phyloP scores from a whole-genome alignment of 2,797 vertebrate species.

The Enteromius mattozi region DNA sequence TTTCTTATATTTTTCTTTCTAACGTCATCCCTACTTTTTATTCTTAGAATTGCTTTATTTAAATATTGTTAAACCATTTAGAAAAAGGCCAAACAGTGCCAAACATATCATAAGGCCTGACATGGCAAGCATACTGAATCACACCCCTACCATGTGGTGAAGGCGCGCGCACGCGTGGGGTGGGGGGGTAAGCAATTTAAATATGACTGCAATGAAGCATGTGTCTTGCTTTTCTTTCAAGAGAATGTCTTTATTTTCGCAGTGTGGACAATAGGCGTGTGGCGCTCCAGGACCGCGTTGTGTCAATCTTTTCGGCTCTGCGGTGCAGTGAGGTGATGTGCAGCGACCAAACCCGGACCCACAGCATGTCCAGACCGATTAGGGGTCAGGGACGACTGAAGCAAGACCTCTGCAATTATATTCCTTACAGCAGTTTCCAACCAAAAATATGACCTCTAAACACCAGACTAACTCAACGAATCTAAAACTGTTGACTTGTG shows the following conservation, averaged over 20 bases:
- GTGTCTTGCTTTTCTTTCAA: conserved; percentile 50
- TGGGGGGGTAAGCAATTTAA: neutral
- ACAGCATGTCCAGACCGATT: conserved; percentile 57
- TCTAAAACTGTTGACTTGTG: neutral
- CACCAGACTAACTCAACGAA: neutral
- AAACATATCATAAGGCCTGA: conserved; percentile 36
- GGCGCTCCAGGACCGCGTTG: conserved; percentile 49
- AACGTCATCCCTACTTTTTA: neutral
- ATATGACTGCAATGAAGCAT: conserved; percentile 48
- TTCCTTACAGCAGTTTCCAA: conserved; percentile 27
- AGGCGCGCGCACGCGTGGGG: neutral
- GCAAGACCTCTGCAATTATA: conserved; percentile 55
- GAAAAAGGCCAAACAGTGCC: neutral
- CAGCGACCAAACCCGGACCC: conserved; percentile 47
- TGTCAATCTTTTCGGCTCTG: conserved; percentile 55
- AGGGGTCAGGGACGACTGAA: conserved; percentile 50
- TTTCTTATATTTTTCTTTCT: neutral
- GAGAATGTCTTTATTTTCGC: conserved; percentile 63
- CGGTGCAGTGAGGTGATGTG: conserved; percentile 45
- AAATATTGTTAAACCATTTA: neutral
- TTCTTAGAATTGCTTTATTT: neutral
- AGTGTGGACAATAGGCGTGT: conserved; percentile 54
- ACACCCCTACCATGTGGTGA: conserved; percentile 22
- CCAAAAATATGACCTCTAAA: conserved; percentile 6
- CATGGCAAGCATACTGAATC: conserved; percentile 12